A percentile compares a stretch with the other conserved stretches of the same genome.
These are phyloP conservation scores for Dasyprocta punctata DNA, from an alignment of 2,113 vertebrate species.

Conservation along the genomic window DNA sequence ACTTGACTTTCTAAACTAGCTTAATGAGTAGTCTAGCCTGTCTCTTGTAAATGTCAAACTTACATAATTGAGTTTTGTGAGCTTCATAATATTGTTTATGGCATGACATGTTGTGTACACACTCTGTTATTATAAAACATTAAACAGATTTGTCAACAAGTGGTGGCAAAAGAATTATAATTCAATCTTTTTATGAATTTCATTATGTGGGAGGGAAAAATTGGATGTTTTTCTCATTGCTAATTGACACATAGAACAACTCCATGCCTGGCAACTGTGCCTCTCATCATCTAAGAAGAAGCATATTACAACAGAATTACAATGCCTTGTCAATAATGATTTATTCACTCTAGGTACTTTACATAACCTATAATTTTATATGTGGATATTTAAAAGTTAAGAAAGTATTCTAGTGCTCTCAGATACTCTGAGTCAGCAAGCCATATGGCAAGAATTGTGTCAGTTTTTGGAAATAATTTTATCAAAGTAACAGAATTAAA, in stretches of 20 bases:
- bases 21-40: constrained; percentile 61
- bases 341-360: constrained; percentile 25
- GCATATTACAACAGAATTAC: not conserved
- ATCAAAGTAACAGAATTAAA: constrained; percentile 12
- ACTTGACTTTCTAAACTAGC: constrained; percentile 35
- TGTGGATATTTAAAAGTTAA: constrained; percentile 59
- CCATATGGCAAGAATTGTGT: not conserved
- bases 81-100: constrained; percentile 69
- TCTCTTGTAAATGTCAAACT: constrained; percentile 67
- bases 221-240: constrained; percentile 68
- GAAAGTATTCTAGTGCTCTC: constrained; percentile 21
- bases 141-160: constrained; percentile 77
- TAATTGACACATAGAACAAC: constrained; percentile 74
- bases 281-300: constrained; percentile 50
- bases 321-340: constrained; percentile 2
- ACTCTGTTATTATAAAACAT: constrained; percentile 75
- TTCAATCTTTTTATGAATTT: constrained; percentile 78
- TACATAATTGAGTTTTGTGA: constrained; percentile 73
- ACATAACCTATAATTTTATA: constrained; percentile 53
- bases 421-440: constrained; percentile 53
- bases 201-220: constrained; percentile 70
- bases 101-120: constrained; percentile 50
- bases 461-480: not conserved
- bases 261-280: not conserved
- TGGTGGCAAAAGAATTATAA: constrained; percentile 78